Evolutionary conservation across 2,113 vertebrate species (phyloP).

Genomic region (Zosterops pallidus): DNA sequence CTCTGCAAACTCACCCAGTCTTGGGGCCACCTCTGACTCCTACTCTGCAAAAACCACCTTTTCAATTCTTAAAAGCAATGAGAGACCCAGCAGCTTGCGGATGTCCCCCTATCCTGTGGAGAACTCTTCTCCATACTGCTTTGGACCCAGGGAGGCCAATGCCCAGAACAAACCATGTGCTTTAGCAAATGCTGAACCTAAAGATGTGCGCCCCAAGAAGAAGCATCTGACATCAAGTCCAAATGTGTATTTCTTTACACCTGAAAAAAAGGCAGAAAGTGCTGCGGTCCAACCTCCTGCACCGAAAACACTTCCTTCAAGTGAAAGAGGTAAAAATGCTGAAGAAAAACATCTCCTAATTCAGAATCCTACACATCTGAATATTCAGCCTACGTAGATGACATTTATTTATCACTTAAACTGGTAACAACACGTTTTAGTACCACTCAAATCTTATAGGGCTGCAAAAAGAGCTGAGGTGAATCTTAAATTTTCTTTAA

Average conservation of each 20-base stretch:
- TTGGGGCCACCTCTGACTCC: not conserved
- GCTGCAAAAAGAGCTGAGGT: not conserved
- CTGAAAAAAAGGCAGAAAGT: conserved; percentile 33
- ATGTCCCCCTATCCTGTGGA: not conserved
- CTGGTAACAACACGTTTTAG: not conserved
- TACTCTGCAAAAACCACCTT: conserved; percentile 14
- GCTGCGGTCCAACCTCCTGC: conserved; percentile 63
- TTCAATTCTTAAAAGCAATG: conserved; percentile 33
- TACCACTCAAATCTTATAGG: not conserved
- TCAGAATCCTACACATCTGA: not conserved
- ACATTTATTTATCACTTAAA: not conserved
- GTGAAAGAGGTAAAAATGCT: conserved; percentile 71
- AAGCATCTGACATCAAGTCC: conserved; percentile 20
- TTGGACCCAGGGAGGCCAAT: conserved; percentile 20
- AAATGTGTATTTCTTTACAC: conserved; percentile 65
- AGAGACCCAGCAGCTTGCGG: not conserved
- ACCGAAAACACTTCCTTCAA: conserved; percentile 72
- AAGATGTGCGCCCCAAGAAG: not conserved
- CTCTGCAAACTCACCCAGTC: not conserved
- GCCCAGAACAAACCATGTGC: not conserved
- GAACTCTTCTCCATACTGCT: conserved; percentile 52
- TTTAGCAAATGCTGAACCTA: not conserved
- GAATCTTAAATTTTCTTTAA: not conserved
- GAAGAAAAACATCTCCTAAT: rapidly evolving
- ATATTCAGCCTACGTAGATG: not conserved